phyloP scores from a whole-genome alignment of 1,140 invertebrate genomes.

The Leptopilina boulardi region DNA sequence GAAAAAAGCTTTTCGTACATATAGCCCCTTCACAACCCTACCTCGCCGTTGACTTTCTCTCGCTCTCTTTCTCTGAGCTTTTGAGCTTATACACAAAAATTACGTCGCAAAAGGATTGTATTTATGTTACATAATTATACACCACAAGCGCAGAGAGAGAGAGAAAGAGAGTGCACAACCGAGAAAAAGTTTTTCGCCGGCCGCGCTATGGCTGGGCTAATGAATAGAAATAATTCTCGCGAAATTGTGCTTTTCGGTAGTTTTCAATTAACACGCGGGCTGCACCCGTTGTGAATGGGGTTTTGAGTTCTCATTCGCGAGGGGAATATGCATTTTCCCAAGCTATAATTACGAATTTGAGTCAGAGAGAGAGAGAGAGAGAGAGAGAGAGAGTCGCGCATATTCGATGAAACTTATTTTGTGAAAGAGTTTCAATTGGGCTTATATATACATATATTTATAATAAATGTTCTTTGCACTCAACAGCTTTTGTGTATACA shows the following conservation, averaged over 20 bases:
- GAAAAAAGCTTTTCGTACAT: conserved; percentile 64
- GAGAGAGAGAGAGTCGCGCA: conserved; percentile 38
- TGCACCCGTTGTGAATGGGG: conserved; percentile 52
- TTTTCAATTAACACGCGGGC: conserved; percentile 74
- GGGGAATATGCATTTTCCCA: conserved; percentile 51
- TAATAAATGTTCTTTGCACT: neutral
- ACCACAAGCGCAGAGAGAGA: conserved; percentile 52
- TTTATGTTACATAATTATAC: conserved; percentile 76
- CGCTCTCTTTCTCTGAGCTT: conserved; percentile 63
- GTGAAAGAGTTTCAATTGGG: conserved; percentile 19
- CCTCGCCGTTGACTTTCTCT: too few species aligned
- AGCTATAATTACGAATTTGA: conserved; percentile 61
- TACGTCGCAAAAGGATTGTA: conserved; percentile 74
- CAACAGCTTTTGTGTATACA: neutral
- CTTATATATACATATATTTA: too few species aligned
- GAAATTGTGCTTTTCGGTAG: conserved; percentile 76
- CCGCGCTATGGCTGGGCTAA: conserved; percentile 70
- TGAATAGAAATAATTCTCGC: conserved; percentile 76
- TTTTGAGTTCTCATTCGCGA: conserved; percentile 62
- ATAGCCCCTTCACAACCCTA: conserved; percentile 58
- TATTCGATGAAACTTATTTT: conserved; percentile 59
- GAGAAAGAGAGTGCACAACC: conserved; percentile 39
- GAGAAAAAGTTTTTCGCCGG: conserved; percentile 69
- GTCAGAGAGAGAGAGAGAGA: too few species aligned
- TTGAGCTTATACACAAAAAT: conserved; percentile 76